These are phyloP conservation scores for Mesopsocus fuscifrons DNA, from an alignment of 2,888 invertebrate genomes.

Conservation along the genomic window DNA sequence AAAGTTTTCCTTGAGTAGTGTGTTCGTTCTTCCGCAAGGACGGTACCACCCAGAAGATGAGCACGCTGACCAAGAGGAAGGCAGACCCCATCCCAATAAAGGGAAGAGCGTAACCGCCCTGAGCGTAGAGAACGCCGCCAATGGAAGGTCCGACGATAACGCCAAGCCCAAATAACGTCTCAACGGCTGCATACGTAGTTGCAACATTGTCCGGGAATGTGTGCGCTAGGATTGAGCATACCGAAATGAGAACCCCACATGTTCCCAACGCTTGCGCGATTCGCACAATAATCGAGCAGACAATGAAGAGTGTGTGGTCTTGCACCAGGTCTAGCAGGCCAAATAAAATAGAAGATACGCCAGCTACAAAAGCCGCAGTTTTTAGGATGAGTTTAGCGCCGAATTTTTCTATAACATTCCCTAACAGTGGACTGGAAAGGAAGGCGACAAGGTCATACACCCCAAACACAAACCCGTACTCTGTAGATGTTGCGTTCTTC, in stretches of 20 bases:
- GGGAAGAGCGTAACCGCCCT: conserved; percentile 29
- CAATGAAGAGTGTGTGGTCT: conserved; percentile 23
- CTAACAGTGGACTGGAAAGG: too few species aligned
- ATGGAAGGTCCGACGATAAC: conserved; percentile 24
- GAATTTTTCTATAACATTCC: too few species aligned
- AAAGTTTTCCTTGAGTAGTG: not conserved
- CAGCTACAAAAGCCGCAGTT: too few species aligned
- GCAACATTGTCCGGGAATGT: conserved; percentile 30
- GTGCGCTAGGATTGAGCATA: conserved; percentile 28
- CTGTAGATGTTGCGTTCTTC: too few species aligned
- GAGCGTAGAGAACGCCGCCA: conserved; percentile 22
- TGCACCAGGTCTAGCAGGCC: conserved; percentile 21
- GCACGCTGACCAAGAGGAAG: conserved; percentile 22
- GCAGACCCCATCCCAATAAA: conserved; percentile 27
- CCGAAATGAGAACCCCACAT: conserved; percentile 24
- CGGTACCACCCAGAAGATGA: conserved; percentile 24
- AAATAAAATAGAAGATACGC: too few species aligned
- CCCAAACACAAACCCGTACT: too few species aligned
- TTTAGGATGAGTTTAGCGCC: too few species aligned
- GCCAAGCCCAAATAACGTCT: conserved; percentile 24
- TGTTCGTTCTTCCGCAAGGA: conserved; percentile 2
- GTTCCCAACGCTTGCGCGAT: conserved; percentile 28
- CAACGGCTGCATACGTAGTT: conserved; percentile 27
- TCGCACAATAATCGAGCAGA: conserved; percentile 26
- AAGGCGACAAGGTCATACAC: too few species aligned